phyloP scores from a whole-genome alignment of 2,797 vertebrate species.

The Scolopax bukidnonensis region DNA sequence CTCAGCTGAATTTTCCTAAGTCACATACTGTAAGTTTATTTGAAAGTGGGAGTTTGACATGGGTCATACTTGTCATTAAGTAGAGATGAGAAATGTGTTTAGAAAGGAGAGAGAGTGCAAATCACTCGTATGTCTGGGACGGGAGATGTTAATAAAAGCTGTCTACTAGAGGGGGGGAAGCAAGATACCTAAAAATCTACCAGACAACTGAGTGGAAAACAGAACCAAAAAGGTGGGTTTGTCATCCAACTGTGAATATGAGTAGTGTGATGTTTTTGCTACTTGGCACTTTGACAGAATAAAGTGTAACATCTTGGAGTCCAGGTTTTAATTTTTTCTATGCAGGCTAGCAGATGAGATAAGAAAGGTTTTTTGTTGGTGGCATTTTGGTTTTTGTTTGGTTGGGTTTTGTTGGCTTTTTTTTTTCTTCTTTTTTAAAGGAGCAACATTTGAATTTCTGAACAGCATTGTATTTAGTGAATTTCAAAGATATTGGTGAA shows the following conservation, averaged over 20 bases:
- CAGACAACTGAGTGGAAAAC: not conserved
- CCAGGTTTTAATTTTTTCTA: not conserved
- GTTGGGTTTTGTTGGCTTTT: too few species aligned
- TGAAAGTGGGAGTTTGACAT: not conserved
- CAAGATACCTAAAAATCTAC: not conserved
- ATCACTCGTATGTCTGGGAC: not conserved
- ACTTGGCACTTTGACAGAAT: not conserved
- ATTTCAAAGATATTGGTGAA: not conserved
- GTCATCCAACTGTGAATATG: not conserved
- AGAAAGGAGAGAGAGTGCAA: not conserved
- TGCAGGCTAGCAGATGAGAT: not conserved
- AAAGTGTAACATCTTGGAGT: not conserved
- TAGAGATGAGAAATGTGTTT: not conserved
- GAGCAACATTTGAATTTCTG: not conserved
- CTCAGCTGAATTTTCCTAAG: not conserved
- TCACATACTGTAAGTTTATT: not conserved
- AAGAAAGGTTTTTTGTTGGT: not conserved
- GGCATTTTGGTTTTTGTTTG: not conserved
- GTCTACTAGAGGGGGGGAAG: not conserved
- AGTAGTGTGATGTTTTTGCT: not conserved
- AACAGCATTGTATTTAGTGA: not conserved
- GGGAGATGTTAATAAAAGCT: not conserved
- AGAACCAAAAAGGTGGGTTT: not conserved
- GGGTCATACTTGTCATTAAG: not conserved
- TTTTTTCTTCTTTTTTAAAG: not conserved